A percentile compares a stretch with the other conserved stretches of the same genome.
Conservation (phyloP, 2,888 invertebrate species). For the Hyalella azteca region DNA sequence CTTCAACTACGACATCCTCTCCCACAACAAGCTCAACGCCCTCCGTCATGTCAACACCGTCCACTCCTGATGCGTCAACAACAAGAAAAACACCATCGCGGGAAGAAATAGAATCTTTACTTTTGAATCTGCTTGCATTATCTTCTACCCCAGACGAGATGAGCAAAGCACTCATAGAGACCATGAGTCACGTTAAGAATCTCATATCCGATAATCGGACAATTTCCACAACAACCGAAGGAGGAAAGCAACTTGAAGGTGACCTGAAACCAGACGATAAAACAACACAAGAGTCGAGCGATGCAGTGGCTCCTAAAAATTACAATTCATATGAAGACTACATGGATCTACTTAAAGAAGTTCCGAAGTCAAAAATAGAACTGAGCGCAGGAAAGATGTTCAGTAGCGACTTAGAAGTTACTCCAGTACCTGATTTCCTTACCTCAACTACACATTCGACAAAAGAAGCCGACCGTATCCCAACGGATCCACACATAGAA, state of each 20-base stretch:
- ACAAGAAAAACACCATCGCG: slow-evolving; percentile 38
- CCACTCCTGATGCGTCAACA: neutral
- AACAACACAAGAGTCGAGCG: neutral
- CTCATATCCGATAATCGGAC: neutral
- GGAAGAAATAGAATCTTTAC: slow-evolving; percentile 47
- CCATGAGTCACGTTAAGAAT: neutral
- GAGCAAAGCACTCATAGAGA: neutral
- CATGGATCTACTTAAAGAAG: neutral
- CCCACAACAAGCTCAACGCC: neutral
- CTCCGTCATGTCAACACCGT: neutral
- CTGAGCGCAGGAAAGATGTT: neutral
- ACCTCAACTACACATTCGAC: neutral
- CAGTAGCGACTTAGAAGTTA: neutral
- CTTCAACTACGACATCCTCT: neutral
- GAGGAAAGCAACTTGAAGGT: no score
- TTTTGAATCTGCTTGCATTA: slow-evolving; percentile 40
- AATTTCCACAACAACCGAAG: neutral
- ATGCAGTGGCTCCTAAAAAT: neutral
- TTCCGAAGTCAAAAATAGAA: slow-evolving; percentile 2
- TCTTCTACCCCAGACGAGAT: neutral
- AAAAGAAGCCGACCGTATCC: neutral
- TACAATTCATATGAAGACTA: slow-evolving; percentile 6
- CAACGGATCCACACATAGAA: neutral
- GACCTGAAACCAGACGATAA: neutral
- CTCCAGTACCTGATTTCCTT: neutral